phyloP scores from a whole-genome alignment of 2,888 invertebrate genomes.

The Nomada goodeniana region DNA sequence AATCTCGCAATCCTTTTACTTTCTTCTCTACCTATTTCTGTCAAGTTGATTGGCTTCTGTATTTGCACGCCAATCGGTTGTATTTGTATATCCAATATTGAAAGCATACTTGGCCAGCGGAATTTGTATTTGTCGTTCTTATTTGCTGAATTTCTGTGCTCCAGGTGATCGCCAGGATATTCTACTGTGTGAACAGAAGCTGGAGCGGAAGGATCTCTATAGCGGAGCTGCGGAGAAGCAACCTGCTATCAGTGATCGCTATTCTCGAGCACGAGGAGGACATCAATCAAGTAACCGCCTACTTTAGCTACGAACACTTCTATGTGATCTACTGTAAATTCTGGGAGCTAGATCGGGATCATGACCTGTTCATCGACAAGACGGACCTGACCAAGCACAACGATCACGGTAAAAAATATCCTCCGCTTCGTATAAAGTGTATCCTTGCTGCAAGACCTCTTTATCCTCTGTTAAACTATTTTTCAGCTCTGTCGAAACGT shows the following conservation, averaged over 20 bases:
- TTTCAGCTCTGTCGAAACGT: slow-evolving; percentile 95
- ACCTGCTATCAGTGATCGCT: slow-evolving; percentile 91
- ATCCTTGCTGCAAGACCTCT: too few relatives aligned
- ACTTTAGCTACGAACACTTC: slow-evolving; percentile 99
- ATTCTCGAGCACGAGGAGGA: slow-evolving; percentile 97
- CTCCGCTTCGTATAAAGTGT: too few relatives aligned
- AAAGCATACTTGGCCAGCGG: background rate
- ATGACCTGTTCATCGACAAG: slow-evolving; percentile 97
- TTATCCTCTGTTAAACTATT: background rate
- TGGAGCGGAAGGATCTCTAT: slow-evolving; percentile 98
- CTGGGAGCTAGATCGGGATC: slow-evolving; percentile 99
- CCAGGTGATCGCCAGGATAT: slow-evolving; percentile 98
- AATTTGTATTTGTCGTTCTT: background rate
- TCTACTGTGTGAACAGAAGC: slow-evolving; percentile 97
- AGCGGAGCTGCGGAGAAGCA: slow-evolving; percentile 95
- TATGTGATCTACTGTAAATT: slow-evolving; percentile 99
- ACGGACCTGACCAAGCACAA: slow-evolving; percentile 97
- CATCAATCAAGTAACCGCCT: slow-evolving; percentile 96
- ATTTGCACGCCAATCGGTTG: slow-evolving; percentile 1
- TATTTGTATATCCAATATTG: background rate
- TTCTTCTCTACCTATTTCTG: background rate
- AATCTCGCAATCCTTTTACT: background rate
- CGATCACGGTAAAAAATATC: slow-evolving; percentile 91
- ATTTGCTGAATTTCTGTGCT: background rate
- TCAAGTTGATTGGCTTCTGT: background rate